These are phyloP conservation scores for Bellardia pandia DNA, from an alignment of 2,888 invertebrate genomes.

Conservation along the genomic window DNA sequence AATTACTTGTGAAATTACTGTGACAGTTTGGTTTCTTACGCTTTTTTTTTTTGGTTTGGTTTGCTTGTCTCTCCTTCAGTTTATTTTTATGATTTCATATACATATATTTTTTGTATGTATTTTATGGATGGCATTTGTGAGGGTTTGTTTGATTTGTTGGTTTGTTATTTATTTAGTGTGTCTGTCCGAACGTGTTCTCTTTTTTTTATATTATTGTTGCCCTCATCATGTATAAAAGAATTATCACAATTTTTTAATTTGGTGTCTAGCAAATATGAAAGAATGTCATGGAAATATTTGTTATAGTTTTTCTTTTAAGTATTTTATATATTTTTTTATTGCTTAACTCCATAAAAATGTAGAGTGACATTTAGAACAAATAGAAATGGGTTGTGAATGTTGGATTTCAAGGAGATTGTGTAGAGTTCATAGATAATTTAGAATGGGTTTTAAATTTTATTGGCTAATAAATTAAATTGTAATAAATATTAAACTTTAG, in stretches of 20 bases:
- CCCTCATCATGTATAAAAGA: conserved; percentile 56
- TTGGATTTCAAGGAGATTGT: conserved; percentile 1
- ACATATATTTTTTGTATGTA: conserved; percentile 49
- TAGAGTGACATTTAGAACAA: conserved; percentile 5
- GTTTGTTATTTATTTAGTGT: conserved; percentile 65
- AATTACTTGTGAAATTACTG: conserved; percentile 76
- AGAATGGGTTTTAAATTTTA: not conserved
- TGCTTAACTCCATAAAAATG: conserved; percentile 9
- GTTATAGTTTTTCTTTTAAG: conserved; percentile 8
- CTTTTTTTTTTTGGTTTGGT: conserved; percentile 31
- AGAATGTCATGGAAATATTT: conserved; percentile 59
- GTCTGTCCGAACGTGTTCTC: conserved; percentile 16
- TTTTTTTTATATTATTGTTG: not conserved
- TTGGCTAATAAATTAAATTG: not conserved
- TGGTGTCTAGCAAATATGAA: conserved; percentile 65
- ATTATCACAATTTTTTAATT: conserved; percentile 71
- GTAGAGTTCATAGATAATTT: not conserved
- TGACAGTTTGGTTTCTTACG: conserved; percentile 73
- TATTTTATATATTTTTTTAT: conserved; percentile 27
- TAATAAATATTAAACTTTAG: not conserved
- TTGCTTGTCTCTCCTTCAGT: conserved; percentile 31
- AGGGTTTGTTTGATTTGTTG: conserved; percentile 73
- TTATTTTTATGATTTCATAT: conserved; percentile 60
- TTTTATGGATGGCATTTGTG: conserved; percentile 73
- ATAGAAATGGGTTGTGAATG: not conserved